Base-by-base conservation (phyloP, 2,797 vertebrate species). In the Babyrousa celebensis region DNA sequence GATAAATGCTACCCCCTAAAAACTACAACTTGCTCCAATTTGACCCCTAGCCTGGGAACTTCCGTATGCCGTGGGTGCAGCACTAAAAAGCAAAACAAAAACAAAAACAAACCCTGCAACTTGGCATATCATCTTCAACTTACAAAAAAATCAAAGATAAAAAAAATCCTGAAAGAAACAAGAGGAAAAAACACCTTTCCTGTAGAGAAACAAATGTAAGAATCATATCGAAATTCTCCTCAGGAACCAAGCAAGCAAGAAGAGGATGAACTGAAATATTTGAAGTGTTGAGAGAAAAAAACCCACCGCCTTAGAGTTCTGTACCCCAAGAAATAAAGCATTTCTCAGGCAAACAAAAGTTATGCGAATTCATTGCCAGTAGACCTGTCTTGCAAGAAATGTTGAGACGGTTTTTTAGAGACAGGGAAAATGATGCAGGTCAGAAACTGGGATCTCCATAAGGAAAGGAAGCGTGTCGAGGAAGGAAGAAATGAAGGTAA, bases 401-500 rank as follows among this genome's bases (percentile, higher is more conserved):
- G 29, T 60, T 62, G 16, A 27, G 43, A 48, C 43, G 40, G 16
- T 78, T 32, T 12, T 68, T 85, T 68, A 6, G 54, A 77, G 25
- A 62, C 60, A 68, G 60, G 70, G 78, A 84, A 84, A 65, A 32
- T 10, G 10, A 21, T 36, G 27, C 16, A 54, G n/a, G 36, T 60
- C 40, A 20, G 79, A 68, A 36, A 62, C 52, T 36, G 0, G 7
- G 62, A 60, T 52, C 62, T 52, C n/a, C 60, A 36, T 18, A 10
- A 56, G 68, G 12, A 65, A 78, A 68, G 71, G 36, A 85, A 71
- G 54, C 60, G 6, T 17, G 68, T 27, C 52, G 25, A 23, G 78
- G 63, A 78, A 54, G n/a, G 56, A 89, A 68, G 52, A 36, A 27
- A 23, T 70, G 40, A 65, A 79, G 74, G 74, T 91, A 91, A 91